Base-by-base conservation (phyloP, 2,797 vertebrate genomes). In the Podargus strigoides region DNA sequence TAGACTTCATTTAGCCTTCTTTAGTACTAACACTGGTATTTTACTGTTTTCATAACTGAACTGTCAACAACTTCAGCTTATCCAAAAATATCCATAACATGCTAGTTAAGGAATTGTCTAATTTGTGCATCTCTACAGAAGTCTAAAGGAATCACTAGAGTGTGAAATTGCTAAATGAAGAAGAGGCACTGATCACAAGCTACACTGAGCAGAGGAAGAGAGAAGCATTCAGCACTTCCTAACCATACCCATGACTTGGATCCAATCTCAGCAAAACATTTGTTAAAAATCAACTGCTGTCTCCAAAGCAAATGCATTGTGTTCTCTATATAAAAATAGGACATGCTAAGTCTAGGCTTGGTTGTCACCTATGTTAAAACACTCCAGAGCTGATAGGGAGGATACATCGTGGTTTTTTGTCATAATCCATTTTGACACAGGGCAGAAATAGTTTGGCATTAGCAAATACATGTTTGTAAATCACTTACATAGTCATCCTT, bases 81-180 rank as follows among this genome's bases (percentile, higher is more conserved):
- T 21, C 69, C 55, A 85, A 90, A 91, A 85, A 86, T 23, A 81
- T 21, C 81, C 50, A 60, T 94, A 79, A 72, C 32, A 62, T 14
- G 27, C 24, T 22, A 19, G 23, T 89, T 83, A 69, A 44, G 56
- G 73, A 90, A 56, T 56, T 92, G 49, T 81, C 73, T 87, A 69
- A 87, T 93, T 87, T 85, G 70, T 64, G 36, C 30, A 88, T 85
- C 92, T 94, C 75, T 55, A 80, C 77, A 69, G 22, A 62, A 78
- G 63, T 69, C 83, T 80, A 80, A 95, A 96, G 55, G 79, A 91
- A 91, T 75, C 53, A 85, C 85, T 82, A 74, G 86, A 62, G 59
- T 56, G 59, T 88, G 76, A 95, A 93, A 95, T 79, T 72, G 55
- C 66, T 89, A 89, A 84, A 73, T 53, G 67, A 89, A 76, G 42